Conservation (phyloP, 1,140 invertebrate genomes). For the Cylas formicarius region DNA sequence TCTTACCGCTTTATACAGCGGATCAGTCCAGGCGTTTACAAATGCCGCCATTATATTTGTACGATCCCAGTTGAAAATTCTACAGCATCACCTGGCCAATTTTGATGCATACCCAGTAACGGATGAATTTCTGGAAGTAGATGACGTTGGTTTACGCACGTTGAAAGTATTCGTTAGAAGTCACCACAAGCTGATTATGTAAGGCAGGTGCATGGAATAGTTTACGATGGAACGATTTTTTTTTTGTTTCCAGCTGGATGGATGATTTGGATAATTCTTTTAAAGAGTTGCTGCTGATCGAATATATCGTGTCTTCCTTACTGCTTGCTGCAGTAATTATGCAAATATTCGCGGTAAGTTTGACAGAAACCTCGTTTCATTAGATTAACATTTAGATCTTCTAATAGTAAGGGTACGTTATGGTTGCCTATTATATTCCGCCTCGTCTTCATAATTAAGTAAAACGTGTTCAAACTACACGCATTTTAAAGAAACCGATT, state of each 20-base stretch:
- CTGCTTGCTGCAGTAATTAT: neutral
- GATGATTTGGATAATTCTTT: conserved; percentile 7
- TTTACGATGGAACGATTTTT: neutral
- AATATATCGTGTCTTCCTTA: conserved; percentile 1
- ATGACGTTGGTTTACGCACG: neutral
- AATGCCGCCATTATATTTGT: conserved; percentile 11
- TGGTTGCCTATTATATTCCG: too few relatives aligned
- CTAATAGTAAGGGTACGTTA: too few relatives aligned
- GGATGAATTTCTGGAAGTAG: neutral
- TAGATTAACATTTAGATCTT: too few relatives aligned
- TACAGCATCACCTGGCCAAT: conserved; percentile 4
- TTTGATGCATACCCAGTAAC: neutral
- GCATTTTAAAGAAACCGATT: too few relatives aligned
- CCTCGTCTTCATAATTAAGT: too few relatives aligned
- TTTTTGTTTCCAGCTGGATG: conserved; percentile 3
- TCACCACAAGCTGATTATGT: conserved; percentile 9
- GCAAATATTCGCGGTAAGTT: conserved; percentile 7
- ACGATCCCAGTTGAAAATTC: conserved; percentile 6
- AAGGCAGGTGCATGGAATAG: neutral
- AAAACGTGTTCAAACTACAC: too few relatives aligned
- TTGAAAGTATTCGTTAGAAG: conserved; percentile 2
- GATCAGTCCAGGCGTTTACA: conserved; percentile 3
- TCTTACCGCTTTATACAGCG: conserved; percentile 1
- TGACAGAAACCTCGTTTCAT: too few relatives aligned
- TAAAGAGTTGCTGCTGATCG: conserved; percentile 2